Base-by-base conservation (phyloP, 1,140 invertebrate species). In the Penaeus chinensis region DNA sequence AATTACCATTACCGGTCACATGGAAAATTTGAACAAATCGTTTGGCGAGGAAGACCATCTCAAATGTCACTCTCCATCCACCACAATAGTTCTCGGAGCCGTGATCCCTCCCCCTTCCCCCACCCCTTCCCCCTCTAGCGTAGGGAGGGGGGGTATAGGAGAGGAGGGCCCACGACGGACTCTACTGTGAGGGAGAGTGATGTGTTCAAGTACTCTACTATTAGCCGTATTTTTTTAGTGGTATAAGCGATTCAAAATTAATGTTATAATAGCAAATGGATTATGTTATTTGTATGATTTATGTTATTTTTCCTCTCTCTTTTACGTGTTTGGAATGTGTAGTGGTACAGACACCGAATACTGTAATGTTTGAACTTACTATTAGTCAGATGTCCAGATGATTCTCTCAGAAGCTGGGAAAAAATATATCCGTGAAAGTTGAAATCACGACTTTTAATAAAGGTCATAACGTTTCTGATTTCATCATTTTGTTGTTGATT, bases 1-100 rank as follows among this genome's bases (percentile, higher is more conserved):
- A 78, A 85, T 85, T 81, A 87, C 62, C 78, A 87, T 82, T 74
- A 81, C 61, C 65, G 66, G 85, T 74, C 78, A 87, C 78, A 61
- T 61, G 65, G 85, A 82, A 81, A 81, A 82, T 76, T 80, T 69
- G 78, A 74, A 87, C 79, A 87, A 87, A 87, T 87, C 85, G 79
- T 87, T 87, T 87, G 66, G 66, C 66, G 79, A 63, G 54, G 54
- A 62, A 82, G 54, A 82, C 24, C 65, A 76, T 22, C 37, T 76
- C 27, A 76, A 82, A 87, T 87, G 80, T 87, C 85, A 81, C 79
- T 87, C 78, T 60, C 65, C 24, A 54, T 11, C 66, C 63, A 74
- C 69, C 19, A 78, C 76, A 78, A 62, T 66, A 66, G 74, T 54
- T 42, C 54, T 54, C 54, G 10, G 16, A 54, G 54, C 54, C 54